Evolutionary conservation across 2,888 invertebrate genomes (phyloP).

Genomic region (Agonopterix subpropinquella): DNA sequence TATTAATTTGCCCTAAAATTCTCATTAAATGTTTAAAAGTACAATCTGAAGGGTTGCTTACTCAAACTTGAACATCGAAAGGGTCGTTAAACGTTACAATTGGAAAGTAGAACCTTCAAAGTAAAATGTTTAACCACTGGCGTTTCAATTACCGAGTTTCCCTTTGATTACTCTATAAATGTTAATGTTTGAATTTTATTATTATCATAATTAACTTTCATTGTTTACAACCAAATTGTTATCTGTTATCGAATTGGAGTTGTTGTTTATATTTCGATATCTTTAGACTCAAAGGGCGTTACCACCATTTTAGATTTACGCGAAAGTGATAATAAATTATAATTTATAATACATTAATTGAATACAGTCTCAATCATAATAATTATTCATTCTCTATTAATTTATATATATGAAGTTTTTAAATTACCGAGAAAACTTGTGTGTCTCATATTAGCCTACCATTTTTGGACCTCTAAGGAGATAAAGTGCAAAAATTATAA

Average conservation of each 20-base stretch:
- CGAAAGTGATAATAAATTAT: too few relatives aligned
- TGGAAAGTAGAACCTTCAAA: not conserved
- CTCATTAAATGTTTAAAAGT: not conserved
- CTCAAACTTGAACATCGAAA: not conserved
- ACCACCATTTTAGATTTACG: too few relatives aligned
- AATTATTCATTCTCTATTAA: too few relatives aligned
- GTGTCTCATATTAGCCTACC: too few relatives aligned
- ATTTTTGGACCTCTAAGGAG: too few relatives aligned
- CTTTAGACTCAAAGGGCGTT: too few relatives aligned
- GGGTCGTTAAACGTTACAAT: not conserved
- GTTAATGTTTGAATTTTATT: slow-evolving; percentile 4
- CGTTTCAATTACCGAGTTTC: not conserved
- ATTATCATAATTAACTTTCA: not conserved
- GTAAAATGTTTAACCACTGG: not conserved
- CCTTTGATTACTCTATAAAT: slow-evolving; percentile 3
- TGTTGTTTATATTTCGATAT: not conserved
- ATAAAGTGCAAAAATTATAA: too few relatives aligned
- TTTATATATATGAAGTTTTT: too few relatives aligned
- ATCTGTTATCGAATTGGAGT: not conserved
- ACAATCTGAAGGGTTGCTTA: not conserved
- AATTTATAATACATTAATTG: too few relatives aligned
- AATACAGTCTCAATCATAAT: too few relatives aligned
- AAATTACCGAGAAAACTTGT: too few relatives aligned
- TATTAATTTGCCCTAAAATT: too few relatives aligned
- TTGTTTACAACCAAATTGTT: not conserved